Base-by-base conservation (phyloP, 1,140 invertebrate genomes). In the Nephotettix cincticeps region DNA sequence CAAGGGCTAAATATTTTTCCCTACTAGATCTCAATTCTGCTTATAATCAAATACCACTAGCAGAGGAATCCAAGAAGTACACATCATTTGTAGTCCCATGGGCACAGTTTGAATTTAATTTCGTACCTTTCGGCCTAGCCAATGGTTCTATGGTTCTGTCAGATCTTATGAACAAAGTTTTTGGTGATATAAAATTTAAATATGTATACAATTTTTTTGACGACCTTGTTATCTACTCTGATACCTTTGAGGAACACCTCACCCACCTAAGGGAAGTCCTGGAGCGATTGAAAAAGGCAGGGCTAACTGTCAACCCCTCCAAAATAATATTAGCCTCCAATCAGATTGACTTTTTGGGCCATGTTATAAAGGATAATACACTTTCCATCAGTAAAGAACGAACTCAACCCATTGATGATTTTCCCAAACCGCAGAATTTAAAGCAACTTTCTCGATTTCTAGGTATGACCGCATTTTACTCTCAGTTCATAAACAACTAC, bases 181-280 rank as follows among this genome's bases (percentile, higher is more conserved):
- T 63, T 28, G 58, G 58, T 9, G 58, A 63, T 28, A 29, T 63
- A 27, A 63, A 63, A 63, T 63, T 25, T 19, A 63, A 63, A 28
- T 63, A 27, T 27, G 3, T 63, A 9, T 63, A 4, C 27, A 21
- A 11, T 4, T 19, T 19, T 54, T 54, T 54, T n/a, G 6, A 54
- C 19, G 47, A 54, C 19, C 6, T 54, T n/a, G 6, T 6, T 21
- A 54, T 54, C 6, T 54, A 11, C 19, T 54, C 47, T n/a, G 21
- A 54, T 11, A 54, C 19, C 9, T 54, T 54, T 54, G 47, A 54
- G 23, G 9, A 54, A 21, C 47, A 54, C 19, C 6, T 14, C 6
- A 4, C 6, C 6, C 47, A 54, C 23, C 4, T 54, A 14, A 11
- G 23, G 21, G 6, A 4, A 14, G 47, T 54, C 23, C 23, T 54